A percentile compares a stretch with the other conserved stretches of the same genome.
Conservation (phyloP, 2,113 vertebrate species). For the Pogonocichla stellata region DNA sequence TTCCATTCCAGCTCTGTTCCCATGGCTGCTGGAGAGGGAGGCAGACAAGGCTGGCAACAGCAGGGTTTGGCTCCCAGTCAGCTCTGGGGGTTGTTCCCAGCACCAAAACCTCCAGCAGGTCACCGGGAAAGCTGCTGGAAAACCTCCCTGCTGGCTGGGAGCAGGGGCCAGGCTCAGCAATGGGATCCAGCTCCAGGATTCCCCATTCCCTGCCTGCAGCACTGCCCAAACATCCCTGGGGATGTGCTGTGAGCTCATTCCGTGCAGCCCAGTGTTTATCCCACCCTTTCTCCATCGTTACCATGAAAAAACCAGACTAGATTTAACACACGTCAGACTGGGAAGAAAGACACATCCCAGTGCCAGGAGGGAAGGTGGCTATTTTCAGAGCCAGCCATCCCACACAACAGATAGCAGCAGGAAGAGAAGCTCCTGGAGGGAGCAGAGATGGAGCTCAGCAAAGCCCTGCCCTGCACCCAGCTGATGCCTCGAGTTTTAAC, state of each 20-base stretch:
- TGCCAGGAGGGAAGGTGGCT: background rate
- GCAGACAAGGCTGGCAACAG: background rate
- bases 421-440: background rate
- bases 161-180: background rate
- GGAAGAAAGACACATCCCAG: background rate
- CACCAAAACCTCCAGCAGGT: background rate
- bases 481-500: background rate
- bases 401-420: slow-evolving; percentile 8
- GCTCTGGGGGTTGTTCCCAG: background rate
- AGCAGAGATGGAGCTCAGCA: background rate
- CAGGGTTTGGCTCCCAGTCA: background rate
- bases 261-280: background rate
- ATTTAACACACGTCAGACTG: slow-evolving; percentile 5
- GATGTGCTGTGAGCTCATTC: background rate
- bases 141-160: background rate
- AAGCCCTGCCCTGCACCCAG: background rate
- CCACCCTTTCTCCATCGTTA: background rate
- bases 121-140: background rate
- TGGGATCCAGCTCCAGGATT: background rate
- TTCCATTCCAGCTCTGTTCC: background rate
- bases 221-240: background rate
- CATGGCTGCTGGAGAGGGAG: background rate
- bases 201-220: fast-evolving
- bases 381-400: slow-evolving; percentile 41
- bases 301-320: background rate